phyloP scores from a whole-genome alignment of 2,888 invertebrate genomes.

The Caradrina kadenii region DNA sequence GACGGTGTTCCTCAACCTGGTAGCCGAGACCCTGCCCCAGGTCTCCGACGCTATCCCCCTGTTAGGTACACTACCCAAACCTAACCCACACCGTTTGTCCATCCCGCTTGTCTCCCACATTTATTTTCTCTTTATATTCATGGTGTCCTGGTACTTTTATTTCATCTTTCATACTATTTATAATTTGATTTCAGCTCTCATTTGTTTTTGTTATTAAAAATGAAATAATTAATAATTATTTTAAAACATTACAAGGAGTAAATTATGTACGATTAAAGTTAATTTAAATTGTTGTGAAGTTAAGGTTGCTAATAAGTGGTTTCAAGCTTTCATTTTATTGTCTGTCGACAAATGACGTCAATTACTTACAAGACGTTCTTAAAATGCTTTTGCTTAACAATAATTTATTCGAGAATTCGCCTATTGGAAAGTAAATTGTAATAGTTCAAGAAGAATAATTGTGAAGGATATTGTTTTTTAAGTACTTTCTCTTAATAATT shows the following conservation, averaged over 20 bases:
- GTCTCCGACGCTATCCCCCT: conserved; percentile 99
- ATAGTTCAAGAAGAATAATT: conserved; percentile 25
- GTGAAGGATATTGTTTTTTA: conserved; percentile 47
- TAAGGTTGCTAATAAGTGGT: conserved; percentile 69
- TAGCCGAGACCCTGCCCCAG: conserved; percentile 99
- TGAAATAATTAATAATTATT: conserved; percentile 80
- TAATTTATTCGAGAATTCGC: conserved; percentile 22
- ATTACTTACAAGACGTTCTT: conserved; percentile 43
- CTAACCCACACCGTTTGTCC: conserved; percentile 80
- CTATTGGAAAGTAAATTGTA: conserved; percentile 26
- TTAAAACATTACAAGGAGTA: conserved; percentile 90
- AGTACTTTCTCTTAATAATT: conserved; percentile 57
- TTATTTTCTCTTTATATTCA: conserved; percentile 76
- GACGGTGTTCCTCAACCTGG: conserved; percentile 99
- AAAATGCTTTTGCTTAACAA: conserved; percentile 57
- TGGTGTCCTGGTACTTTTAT: conserved; percentile 71
- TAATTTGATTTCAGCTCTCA: conserved; percentile 67
- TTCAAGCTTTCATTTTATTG: conserved; percentile 65
- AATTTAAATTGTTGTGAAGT: conserved; percentile 62
- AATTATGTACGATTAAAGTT: conserved; percentile 79
- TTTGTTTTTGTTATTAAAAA: conserved; percentile 71
- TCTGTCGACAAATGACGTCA: conserved; percentile 43
- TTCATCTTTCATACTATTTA: conserved; percentile 74
- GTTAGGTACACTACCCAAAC: conserved; percentile 96
- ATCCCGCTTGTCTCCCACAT: conserved; percentile 77